Evolutionary conservation across 2,797 vertebrate species (phyloP).

Genomic region (Melanotaenia trifasciata): DNA sequence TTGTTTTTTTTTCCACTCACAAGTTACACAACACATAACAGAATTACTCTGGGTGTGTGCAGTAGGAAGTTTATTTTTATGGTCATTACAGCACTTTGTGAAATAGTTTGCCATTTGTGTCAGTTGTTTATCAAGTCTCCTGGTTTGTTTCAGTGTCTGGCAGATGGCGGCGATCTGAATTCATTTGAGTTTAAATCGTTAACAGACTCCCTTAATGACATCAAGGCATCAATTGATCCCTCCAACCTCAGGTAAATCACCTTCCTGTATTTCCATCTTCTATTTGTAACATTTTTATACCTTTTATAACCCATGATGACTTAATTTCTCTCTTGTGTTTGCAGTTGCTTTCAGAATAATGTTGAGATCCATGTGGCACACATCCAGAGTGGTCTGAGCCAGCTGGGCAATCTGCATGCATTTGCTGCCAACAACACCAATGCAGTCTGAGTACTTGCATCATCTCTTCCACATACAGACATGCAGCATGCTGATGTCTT

Average conservation of each 20-base stretch:
- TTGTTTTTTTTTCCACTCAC: neutral
- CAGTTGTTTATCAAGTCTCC: conserved; percentile 10
- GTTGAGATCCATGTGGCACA: conserved; percentile 99
- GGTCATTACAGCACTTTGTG: neutral
- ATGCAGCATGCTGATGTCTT: conserved; percentile 20
- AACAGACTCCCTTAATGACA: conserved; percentile 97
- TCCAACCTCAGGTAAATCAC: conserved; percentile 94
- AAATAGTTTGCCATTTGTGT: neutral
- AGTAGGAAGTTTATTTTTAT: neutral
- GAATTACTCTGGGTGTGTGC: neutral
- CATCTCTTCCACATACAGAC: conserved; percentile 11
- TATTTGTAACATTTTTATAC: neutral
- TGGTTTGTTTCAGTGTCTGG: conserved; percentile 88
- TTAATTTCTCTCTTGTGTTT: conserved; percentile 5
- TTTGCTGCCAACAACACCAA: conserved; percentile 98
- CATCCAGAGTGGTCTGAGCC: conserved; percentile 98
- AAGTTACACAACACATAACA: neutral
- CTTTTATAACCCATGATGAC: neutral
- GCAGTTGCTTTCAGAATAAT: conserved; percentile 98
- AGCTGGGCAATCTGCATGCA: conserved; percentile 98
- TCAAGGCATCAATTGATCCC: conserved; percentile 95
- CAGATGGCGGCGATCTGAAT: conserved; percentile 96
- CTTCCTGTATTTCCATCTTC: neutral
- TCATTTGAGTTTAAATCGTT: conserved; percentile 99
- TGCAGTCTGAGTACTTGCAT: conserved; percentile 87